Evolutionary conservation across 2,888 invertebrate species (phyloP).

Genomic region (Eristalis tenax): DNA sequence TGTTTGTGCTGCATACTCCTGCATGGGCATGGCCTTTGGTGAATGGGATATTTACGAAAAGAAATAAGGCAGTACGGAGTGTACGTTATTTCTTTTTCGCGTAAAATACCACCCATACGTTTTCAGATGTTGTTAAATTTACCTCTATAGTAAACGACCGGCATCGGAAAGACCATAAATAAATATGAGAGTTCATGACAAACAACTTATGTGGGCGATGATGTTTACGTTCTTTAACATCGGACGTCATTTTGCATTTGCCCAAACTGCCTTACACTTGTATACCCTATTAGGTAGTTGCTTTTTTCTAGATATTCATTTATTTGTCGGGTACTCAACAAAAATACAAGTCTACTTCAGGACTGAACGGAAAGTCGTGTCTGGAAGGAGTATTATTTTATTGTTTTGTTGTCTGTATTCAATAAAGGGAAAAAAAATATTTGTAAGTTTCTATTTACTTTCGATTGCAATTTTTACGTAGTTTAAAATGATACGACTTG

Average conservation of each 20-base stretch:
- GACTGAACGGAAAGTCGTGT: too few relatives aligned
- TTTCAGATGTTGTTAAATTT: background rate
- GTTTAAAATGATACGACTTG: too few relatives aligned
- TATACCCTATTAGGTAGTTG: background rate
- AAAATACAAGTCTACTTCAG: too few relatives aligned
- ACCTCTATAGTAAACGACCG: background rate
- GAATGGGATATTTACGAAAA: background rate
- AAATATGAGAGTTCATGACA: background rate
- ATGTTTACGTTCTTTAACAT: background rate
- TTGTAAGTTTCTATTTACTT: too few relatives aligned
- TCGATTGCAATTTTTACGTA: too few relatives aligned
- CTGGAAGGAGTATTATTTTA: too few relatives aligned
- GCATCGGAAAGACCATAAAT: background rate
- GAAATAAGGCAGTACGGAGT: background rate
- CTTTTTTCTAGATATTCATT: background rate
- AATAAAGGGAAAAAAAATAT: too few relatives aligned
- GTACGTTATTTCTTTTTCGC: background rate
- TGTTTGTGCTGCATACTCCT: background rate
- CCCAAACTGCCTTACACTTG: too few relatives aligned
- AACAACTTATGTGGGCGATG: background rate
- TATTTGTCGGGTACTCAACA: too few relatives aligned
- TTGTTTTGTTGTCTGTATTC: too few relatives aligned
- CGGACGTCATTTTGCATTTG: background rate
- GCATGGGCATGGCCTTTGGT: background rate
- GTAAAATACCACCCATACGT: background rate